Evolutionary conservation across 2,888 invertebrate genomes (phyloP), one percentile per base, ranked within the genome.

Genomic region (Hylaea fasciaria): DNA sequence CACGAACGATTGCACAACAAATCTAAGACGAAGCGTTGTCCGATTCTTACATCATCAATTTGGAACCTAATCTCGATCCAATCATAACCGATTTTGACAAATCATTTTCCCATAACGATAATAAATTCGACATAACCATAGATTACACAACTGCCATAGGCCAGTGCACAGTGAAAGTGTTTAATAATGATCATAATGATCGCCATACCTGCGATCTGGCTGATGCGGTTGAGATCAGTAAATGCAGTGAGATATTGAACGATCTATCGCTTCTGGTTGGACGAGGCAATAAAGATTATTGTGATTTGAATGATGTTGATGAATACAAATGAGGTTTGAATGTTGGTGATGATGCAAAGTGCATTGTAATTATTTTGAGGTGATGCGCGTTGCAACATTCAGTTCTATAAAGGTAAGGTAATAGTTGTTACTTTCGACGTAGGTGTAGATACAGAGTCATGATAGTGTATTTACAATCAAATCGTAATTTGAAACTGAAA

Each of bases 101-200:
- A 55, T 55, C 54, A 43, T 51, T 48, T 59, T 29, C 53, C 44
- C 48, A 54, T 43, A 49, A 32, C 35, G 11, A 41, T 22, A 51
- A 54, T 59, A 45, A 35, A 54, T 49, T 59, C 37, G 59, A 39
- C 48, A 59, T 49, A 50, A 54, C 54, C 54, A 28, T 28, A 16
- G 39, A 45, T 59, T 59, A 44, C 45, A 54, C 50, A 59, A 59
- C 51, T 13, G 22, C 41, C 46, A 35, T 22, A 46, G 16, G 14
- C 47, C 40, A 46, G 32, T 7, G 40, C 28, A 41, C 58, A 54
- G 59, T 28, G 59, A 59, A 59, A 59, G 59, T 54, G 59, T 45
- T 28, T 14, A 13, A 50, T 59, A 59, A 54, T 46, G 59, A 59
- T 50, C 45, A 46, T 45, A 13, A 54, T 50, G 45, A 45, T 46